Conservation (phyloP, 2,888 invertebrate genomes). For the Nomada hirtipes region DNA sequence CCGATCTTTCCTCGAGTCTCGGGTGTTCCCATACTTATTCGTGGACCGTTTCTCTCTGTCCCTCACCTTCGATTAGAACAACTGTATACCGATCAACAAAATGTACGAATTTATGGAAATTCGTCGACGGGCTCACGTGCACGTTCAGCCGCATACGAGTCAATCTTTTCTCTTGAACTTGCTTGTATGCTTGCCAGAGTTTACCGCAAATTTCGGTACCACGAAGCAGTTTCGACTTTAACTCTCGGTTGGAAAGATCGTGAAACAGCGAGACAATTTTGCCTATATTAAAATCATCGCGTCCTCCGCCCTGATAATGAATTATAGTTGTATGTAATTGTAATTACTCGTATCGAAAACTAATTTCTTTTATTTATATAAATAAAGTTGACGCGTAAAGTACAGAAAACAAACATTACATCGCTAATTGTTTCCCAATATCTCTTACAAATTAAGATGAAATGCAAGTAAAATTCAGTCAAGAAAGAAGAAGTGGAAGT, state of each 20-base stretch:
- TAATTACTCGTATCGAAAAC: no score
- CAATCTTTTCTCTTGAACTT: constrained; percentile 39
- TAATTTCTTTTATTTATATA: no score
- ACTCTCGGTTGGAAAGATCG: constrained; percentile 26
- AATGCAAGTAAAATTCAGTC: no score
- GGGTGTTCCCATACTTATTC: not conserved
- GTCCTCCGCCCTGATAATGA: constrained; percentile 43
- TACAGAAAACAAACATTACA: no score
- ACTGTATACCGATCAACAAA: not conserved
- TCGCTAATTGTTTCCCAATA: no score
- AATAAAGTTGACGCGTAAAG: no score
- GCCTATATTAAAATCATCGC: constrained; percentile 48
- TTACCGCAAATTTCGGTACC: constrained; percentile 40
- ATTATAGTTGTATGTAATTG: no score
- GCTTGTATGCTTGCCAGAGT: constrained; percentile 50
- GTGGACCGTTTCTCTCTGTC: constrained; percentile 28
- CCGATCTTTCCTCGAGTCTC: not conserved
- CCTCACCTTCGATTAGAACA: constrained; percentile 4
- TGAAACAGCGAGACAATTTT: constrained; percentile 46
- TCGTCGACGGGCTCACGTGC: constrained; percentile 36
- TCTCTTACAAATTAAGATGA: no score
- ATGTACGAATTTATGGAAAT: not conserved
- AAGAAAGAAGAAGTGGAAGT: no score
- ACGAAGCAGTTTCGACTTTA: constrained; percentile 40
- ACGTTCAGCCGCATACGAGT: constrained; percentile 25